Conservation (phyloP, 2,113 vertebrate species). For the Axis porcinus region DNA sequence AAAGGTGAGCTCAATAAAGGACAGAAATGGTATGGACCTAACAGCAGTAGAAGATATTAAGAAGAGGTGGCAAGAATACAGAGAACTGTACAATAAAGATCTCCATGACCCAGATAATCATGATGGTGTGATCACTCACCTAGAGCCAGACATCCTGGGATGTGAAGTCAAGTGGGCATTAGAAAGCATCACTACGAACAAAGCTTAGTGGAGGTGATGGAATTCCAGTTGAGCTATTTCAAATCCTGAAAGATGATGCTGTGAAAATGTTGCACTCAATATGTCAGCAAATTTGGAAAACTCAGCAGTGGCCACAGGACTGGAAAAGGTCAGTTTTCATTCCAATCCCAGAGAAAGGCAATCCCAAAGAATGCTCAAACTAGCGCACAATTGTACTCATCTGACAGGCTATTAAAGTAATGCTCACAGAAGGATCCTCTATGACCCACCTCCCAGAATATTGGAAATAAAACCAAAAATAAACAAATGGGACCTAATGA, state of each 20-base stretch:
- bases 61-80: neutral
- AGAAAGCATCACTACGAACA: neutral
- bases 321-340: too few relatives aligned
- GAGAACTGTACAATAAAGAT: neutral
- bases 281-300: neutral
- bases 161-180: neutral
- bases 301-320: neutral
- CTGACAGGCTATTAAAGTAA: accelerated
- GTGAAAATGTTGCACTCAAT: neutral
- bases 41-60: too few relatives aligned
- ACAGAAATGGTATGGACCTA: neutral
- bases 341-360: too few relatives aligned
- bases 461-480: too few relatives aligned
- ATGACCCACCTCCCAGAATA: too few relatives aligned
- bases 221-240: neutral
- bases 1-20: neutral
- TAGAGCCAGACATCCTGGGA: neutral
- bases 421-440: too few relatives aligned
- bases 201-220: neutral
- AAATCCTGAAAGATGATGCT: neutral
- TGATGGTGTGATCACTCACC: neutral
- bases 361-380: too few relatives aligned
- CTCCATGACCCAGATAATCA: neutral
- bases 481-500: too few relatives aligned
- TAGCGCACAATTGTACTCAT: too few relatives aligned